These are phyloP conservation scores for Ptilorrhoa leucosticta DNA, from an alignment of 2,113 vertebrate genomes.

Conservation along the genomic window DNA sequence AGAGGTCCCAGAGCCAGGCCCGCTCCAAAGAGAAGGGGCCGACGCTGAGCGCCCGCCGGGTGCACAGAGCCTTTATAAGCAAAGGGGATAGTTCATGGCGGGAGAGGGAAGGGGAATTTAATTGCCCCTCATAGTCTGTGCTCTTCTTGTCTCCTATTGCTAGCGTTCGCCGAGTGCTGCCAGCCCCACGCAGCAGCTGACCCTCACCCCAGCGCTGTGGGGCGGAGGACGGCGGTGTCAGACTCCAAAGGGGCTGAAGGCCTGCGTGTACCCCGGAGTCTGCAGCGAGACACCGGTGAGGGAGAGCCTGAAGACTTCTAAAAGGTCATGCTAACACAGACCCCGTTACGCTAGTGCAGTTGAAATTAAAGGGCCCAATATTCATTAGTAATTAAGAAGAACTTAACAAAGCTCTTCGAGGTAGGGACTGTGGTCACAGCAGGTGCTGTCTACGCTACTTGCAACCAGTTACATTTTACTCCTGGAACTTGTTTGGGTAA, in stretches of 20 bases:
- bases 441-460: background rate
- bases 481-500: background rate
- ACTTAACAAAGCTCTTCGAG: background rate
- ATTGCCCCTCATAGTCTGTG: background rate
- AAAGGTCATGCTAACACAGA: background rate
- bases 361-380: background rate
- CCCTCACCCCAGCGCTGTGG: background rate
- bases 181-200: background rate
- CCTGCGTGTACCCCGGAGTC: background rate
- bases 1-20: background rate
- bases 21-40: background rate
- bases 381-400: background rate
- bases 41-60: background rate
- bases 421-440: too few relatives aligned
- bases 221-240: fast-evolving
- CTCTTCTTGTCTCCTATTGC: fast-evolving
- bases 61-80: background rate
- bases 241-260: background rate
- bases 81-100: fast-evolving
- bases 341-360: fast-evolving
- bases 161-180: background rate
- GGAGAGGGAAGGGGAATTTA: background rate
- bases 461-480: background rate
- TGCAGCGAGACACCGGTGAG: background rate
- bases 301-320: fast-evolving